Percentiles rank a stretch among this genome's conserved stretches.
phyloP scores from a whole-genome alignment of 2,113 vertebrate species.

The Bufo bufo region DNA sequence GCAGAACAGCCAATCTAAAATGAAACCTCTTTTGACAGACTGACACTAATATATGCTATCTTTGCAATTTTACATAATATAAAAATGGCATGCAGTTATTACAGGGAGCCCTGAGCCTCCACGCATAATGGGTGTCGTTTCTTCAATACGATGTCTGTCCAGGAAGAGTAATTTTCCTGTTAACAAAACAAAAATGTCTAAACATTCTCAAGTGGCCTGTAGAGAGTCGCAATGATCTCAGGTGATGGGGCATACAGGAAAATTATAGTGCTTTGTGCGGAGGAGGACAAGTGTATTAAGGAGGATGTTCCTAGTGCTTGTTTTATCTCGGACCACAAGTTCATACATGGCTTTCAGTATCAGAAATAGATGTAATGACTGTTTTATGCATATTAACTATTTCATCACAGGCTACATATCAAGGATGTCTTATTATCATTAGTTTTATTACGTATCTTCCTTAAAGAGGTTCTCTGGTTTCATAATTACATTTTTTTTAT shows the following conservation, averaged over 20 bases:
- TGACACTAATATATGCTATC: constrained; percentile 58
- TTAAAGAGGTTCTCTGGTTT: not conserved
- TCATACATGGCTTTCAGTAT: not conserved
- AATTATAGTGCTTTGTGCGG: constrained; percentile 45
- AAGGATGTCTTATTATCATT: not conserved
- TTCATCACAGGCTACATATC: not conserved
- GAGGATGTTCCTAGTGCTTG: not conserved
- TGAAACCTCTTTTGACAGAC: constrained; percentile 48
- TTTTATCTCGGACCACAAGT: not conserved
- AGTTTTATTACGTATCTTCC: not conserved
- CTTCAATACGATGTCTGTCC: constrained; percentile 13
- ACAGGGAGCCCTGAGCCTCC: constrained; percentile 18
- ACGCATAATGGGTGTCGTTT: constrained; percentile 43
- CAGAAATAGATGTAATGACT: not conserved
- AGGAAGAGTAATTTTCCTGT: constrained; percentile 43
- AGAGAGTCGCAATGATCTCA: not conserved
- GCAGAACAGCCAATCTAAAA: constrained; percentile 51
- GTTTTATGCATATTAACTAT: not conserved
- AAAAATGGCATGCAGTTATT: constrained; percentile 49
- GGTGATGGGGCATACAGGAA: constrained; percentile 30
- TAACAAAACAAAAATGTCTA: constrained; percentile 34
- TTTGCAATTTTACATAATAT: constrained; percentile 46
- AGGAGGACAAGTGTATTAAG: constrained; percentile 32
- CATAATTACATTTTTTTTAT: not conserved
- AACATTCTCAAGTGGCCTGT: constrained; percentile 18